Evolutionary conservation across 2,888 invertebrate genomes (phyloP).

Genomic region (Rhingia campestris): DNA sequence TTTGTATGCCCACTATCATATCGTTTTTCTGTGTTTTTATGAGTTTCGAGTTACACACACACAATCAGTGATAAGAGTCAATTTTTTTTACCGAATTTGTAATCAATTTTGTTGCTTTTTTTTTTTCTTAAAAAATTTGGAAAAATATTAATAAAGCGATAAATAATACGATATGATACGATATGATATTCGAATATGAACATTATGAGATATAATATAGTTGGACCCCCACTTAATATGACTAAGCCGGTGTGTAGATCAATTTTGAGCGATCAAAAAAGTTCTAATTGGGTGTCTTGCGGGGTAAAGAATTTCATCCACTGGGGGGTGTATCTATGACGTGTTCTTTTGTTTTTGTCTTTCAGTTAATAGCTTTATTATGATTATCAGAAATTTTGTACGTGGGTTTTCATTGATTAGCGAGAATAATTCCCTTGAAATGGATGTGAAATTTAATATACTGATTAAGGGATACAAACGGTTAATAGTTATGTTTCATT

Average conservation of each 20-base stretch:
- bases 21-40: constrained; percentile 23
- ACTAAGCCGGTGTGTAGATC: not conserved
- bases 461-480: no score
- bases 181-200: not conserved
- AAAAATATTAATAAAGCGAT: not conserved
- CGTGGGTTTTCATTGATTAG: constrained; percentile 7
- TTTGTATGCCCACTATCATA: no score
- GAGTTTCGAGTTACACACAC: constrained; percentile 56
- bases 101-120: constrained; percentile 40
- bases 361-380: constrained; percentile 5
- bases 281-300: constrained; percentile 23
- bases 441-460: not conserved
- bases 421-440: constrained; percentile 1
- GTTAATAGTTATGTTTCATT: no score
- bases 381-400: not conserved
- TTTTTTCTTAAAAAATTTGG: not conserved
- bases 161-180: not conserved
- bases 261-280: constrained; percentile 20
- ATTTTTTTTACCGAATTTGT: constrained; percentile 51
- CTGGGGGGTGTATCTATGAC: constrained; percentile 33
- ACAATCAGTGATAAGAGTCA: constrained; percentile 45
- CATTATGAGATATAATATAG: constrained; percentile 1
- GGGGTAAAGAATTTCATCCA: not conserved
- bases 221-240: not conserved
- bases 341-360: constrained; percentile 17